A percentile compares a stretch with the other conserved stretches of the same genome.
phyloP scores from a whole-genome alignment of 2,113 vertebrate genomes.

The Azemiops feae region DNA sequence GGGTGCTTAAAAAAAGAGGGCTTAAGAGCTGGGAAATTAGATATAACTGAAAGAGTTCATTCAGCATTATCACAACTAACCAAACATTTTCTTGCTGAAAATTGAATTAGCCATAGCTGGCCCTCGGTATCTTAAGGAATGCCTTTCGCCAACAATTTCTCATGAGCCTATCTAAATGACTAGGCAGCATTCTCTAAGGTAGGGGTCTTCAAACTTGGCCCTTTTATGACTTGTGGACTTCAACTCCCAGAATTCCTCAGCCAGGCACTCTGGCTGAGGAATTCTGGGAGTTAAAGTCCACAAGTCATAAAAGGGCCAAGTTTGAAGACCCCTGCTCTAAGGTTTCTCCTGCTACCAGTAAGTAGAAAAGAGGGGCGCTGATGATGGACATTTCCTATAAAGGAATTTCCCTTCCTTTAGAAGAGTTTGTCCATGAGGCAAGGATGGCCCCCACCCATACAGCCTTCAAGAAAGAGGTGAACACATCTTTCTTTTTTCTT shows the following conservation, averaged over 20 bases:
- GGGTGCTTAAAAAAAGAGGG: not conserved
- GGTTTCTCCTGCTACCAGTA: not conserved
- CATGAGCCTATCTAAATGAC: not conserved
- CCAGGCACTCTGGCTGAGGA: too few species aligned
- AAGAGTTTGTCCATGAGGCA: not conserved
- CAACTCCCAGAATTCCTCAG: too few species aligned
- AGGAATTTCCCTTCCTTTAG: not conserved
- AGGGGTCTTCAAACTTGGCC: too few species aligned
- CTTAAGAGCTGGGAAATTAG: not conserved
- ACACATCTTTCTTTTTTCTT: not conserved
- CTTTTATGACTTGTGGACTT: too few species aligned
- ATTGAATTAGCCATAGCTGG: not conserved
- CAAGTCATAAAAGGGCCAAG: too few species aligned
- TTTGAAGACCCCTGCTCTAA: too few species aligned
- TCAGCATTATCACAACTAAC: not conserved
- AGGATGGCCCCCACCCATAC: not conserved
- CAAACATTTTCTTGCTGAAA: not conserved
- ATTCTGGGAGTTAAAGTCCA: too few species aligned
- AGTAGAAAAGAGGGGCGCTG: not conserved
- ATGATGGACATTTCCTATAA: not conserved
- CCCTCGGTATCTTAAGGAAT: not conserved
- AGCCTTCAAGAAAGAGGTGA: not conserved
- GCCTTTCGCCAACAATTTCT: not conserved
- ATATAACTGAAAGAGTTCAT: not conserved
- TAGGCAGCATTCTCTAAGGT: not conserved